phyloP scores from a whole-genome alignment of 2,113 vertebrate species.

The Cygnus buccinator region DNA sequence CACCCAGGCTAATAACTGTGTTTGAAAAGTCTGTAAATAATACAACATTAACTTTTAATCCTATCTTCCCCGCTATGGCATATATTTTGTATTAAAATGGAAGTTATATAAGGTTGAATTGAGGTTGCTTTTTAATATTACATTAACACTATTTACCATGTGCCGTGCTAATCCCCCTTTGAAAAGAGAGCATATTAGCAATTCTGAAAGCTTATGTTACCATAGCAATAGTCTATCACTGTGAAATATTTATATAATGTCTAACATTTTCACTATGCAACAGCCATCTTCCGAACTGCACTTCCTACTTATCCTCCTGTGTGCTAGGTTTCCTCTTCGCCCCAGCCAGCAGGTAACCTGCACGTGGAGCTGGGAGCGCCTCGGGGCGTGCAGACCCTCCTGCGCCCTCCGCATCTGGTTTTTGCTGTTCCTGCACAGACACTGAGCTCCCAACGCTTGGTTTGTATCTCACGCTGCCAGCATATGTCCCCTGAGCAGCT shows the following conservation, averaged over 20 bases:
- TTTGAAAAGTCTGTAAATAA: slow-evolving; percentile 37
- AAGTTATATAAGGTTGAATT: slow-evolving; percentile 52
- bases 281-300: neutral
- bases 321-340: rapidly evolving
- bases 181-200: slow-evolving; percentile 16
- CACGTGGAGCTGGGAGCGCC: rapidly evolving
- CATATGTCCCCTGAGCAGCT: rapidly evolving
- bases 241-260: slow-evolving; percentile 63
- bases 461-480: rapidly evolving
- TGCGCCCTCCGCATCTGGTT: rapidly evolving
- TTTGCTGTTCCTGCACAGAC: rapidly evolving
- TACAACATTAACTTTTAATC: slow-evolving; percentile 24
- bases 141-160: slow-evolving; percentile 45
- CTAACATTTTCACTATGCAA: neutral
- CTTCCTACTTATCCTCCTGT: neutral
- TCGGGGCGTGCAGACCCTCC: rapidly evolving
- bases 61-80: neutral
- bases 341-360: rapidly evolving
- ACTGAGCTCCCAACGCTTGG: rapidly evolving
- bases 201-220: slow-evolving; percentile 50
- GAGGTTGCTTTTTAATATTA: slow-evolving; percentile 55
- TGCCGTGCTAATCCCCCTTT: slow-evolving; percentile 31
- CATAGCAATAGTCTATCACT: slow-evolving; percentile 46
- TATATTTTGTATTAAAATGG: slow-evolving; percentile 10
- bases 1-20: neutral